Percentiles rank a stretch among this genome's conserved stretches.
Conservation (phyloP, 2,797 vertebrate genomes). For the Oreortyx pictus region DNA sequence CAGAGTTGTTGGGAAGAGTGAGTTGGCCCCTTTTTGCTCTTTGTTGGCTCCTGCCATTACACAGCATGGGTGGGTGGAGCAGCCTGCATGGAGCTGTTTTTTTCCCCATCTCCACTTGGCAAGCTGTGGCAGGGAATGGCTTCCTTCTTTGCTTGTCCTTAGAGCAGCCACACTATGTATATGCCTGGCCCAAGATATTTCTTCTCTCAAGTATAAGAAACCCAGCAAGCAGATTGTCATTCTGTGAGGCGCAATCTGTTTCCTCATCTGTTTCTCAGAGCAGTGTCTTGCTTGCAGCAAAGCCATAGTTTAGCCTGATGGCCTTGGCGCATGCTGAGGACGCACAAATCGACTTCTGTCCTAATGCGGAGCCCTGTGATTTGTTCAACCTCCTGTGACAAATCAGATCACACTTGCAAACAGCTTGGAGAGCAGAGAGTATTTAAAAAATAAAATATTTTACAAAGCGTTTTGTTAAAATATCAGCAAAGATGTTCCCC, state of each 20-base stretch:
- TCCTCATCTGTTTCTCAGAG: slow-evolving; percentile 64
- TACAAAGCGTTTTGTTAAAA: background rate
- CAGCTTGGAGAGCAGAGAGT: background rate
- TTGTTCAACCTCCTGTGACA: background rate
- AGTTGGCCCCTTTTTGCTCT: slow-evolving; percentile 19
- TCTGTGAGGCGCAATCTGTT: slow-evolving; percentile 68
- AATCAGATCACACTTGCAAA: background rate
- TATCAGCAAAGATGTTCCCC: background rate
- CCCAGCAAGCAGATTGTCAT: slow-evolving; percentile 57
- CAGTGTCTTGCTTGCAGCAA: slow-evolving; percentile 57
- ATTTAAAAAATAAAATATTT: background rate
- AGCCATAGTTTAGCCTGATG: slow-evolving; percentile 48
- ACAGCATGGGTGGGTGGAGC: slow-evolving; percentile 37
- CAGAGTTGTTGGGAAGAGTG: background rate
- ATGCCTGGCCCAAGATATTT: slow-evolving; percentile 57
- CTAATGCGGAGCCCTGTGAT: background rate
- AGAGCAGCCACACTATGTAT: background rate
- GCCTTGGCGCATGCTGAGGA: background rate
- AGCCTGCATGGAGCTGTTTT: slow-evolving; percentile 16
- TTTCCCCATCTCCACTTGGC: slow-evolving; percentile 34
- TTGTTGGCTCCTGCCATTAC: slow-evolving; percentile 32
- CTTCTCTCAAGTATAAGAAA: slow-evolving; percentile 41
- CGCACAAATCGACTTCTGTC: background rate
- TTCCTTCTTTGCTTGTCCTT: background rate
- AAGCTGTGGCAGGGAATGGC: slow-evolving; percentile 45